A percentile compares a stretch with the other conserved stretches of the same genome.
phyloP scores from a whole-genome alignment of 2,888 invertebrate genomes.

The Drosophila colorata region DNA sequence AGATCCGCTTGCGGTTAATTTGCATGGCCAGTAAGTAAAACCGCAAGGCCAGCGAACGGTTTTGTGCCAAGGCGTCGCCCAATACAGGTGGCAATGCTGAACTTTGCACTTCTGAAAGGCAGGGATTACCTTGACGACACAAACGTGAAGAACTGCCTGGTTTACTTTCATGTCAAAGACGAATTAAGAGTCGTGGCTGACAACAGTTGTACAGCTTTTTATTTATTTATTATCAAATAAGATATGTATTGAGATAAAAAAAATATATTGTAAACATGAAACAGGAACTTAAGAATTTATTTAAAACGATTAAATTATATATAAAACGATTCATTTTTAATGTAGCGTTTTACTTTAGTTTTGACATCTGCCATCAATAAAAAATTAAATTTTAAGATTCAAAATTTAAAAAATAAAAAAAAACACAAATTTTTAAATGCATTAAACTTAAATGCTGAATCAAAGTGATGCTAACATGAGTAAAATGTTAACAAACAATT shows the following conservation, averaged over 20 bases:
- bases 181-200: background rate
- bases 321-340: too few species aligned
- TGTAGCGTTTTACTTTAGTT: too few species aligned
- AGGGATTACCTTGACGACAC: conserved; percentile 32
- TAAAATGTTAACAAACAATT: too few species aligned
- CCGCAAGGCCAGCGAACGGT: conserved; percentile 30
- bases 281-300: too few species aligned
- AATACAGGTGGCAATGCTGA: conserved; percentile 4
- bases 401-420: too few species aligned
- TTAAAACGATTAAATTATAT: too few species aligned
- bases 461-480: too few species aligned
- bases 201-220: background rate
- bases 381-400: too few species aligned
- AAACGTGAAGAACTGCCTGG: background rate
- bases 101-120: conserved; percentile 5
- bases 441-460: too few species aligned
- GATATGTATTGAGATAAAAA: background rate
- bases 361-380: too few species aligned
- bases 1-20: conserved; percentile 44
- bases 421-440: too few species aligned
- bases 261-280: too few species aligned
- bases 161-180: conserved; percentile 13
- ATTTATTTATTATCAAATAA: background rate
- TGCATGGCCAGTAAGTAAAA: conserved; percentile 8
- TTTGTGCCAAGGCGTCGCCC: background rate